A percentile compares a stretch with the other conserved stretches of the same genome.
Conservation (phyloP, 37 sponge, comb jelly and placozoan species). For the Beroe forskalii region DNA sequence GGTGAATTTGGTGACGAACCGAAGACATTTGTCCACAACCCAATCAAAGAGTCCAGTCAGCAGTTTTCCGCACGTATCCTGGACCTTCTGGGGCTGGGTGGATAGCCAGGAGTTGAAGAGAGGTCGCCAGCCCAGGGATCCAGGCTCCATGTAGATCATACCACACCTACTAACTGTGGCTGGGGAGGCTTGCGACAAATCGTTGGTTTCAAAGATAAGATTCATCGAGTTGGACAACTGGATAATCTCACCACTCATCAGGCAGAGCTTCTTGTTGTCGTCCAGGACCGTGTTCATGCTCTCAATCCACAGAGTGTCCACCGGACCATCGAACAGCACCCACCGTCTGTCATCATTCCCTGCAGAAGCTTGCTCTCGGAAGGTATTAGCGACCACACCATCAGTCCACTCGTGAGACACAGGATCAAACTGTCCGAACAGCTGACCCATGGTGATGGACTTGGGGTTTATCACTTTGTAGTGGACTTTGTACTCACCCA, state of each 20-base stretch:
- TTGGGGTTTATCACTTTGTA: conserved; percentile 90
- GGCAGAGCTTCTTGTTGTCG: conserved; percentile 76
- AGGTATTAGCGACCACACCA: conserved; percentile 95
- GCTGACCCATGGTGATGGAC: conserved; percentile 95
- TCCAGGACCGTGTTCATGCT: conserved; percentile 97
- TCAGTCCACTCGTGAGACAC: conserved; percentile 99
- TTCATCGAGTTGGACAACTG: conserved; percentile 95
- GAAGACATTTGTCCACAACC: conserved; percentile 43
- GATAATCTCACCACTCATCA: conserved; percentile 99
- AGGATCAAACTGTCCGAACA: conserved; percentile 99
- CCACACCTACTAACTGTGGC: conserved; percentile 99
- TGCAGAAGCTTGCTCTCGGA: conserved; percentile 86
- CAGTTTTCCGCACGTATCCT: conserved; percentile 21
- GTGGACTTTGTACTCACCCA: conserved; percentile 75
- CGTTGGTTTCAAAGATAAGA: conserved; percentile 95
- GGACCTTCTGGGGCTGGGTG: neutral
- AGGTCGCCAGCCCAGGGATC: conserved; percentile 90
- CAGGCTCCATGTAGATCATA: conserved; percentile 96
- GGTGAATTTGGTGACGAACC: neutral
- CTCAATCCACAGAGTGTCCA: conserved; percentile 99
- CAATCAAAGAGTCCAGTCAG: conserved; percentile 57
- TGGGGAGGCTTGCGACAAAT: conserved; percentile 96
- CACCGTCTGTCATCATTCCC: conserved; percentile 93
- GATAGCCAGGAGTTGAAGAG: conserved; percentile 82
- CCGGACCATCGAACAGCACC: conserved; percentile 98